Conservation (phyloP, 2,113 vertebrate species). For the Stigmatopora argus region DNA sequence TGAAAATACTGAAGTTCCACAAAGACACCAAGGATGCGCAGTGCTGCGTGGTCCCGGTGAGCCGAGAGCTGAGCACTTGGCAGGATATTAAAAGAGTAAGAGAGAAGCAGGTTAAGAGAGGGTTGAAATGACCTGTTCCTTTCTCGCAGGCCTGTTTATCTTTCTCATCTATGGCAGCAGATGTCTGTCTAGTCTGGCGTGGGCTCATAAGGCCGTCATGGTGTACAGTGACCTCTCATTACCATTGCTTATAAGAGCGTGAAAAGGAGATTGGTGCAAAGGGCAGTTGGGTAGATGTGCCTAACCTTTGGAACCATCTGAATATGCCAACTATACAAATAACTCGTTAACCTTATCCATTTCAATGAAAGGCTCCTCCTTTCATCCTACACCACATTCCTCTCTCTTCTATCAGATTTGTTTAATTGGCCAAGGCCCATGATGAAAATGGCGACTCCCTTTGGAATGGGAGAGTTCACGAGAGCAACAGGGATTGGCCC, state of each 20-base stretch:
- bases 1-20: slow-evolving; percentile 53
- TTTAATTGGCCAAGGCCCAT: slow-evolving; percentile 67
- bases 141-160: slow-evolving; percentile 53
- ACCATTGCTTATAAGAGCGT: slow-evolving; percentile 68
- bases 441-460: slow-evolving; percentile 60
- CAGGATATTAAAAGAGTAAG: slow-evolving; percentile 56
- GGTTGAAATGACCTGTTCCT: slow-evolving; percentile 50
- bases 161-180: slow-evolving; percentile 43
- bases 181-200: slow-evolving; percentile 38
- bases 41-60: slow-evolving; percentile 35
- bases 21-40: slow-evolving; percentile 47
- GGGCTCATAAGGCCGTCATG: slow-evolving; percentile 37
- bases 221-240: slow-evolving; percentile 70
- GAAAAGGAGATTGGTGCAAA: slow-evolving; percentile 69
- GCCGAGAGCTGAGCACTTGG: slow-evolving; percentile 59
- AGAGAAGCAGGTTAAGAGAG: slow-evolving; percentile 18
- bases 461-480: slow-evolving; percentile 26
- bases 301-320: slow-evolving; percentile 72
- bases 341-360: slow-evolving; percentile 81
- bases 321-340: slow-evolving; percentile 78
- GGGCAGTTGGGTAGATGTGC: slow-evolving; percentile 67
- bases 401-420: slow-evolving; percentile 54
- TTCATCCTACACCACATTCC: slow-evolving; percentile 31
- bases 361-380: slow-evolving; percentile 68
- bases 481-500: slow-evolving; percentile 34